Percentiles rank a stretch among this genome's conserved stretches.
Conservation (phyloP, 2,797 vertebrate genomes). For the Erethizon dorsatum region DNA sequence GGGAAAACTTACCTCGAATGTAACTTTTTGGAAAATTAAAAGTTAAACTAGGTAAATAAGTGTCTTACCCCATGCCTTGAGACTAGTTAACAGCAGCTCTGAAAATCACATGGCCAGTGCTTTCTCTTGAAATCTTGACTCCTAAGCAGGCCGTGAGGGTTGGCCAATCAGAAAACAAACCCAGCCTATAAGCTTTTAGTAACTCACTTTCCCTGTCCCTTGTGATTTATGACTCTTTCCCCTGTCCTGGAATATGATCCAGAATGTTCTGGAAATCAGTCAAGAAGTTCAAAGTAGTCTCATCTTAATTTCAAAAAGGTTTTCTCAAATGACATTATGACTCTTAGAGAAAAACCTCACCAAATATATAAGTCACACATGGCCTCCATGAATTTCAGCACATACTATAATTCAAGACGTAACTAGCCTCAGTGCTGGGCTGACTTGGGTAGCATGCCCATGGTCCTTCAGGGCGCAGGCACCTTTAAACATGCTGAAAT, state of each 20-base stretch:
- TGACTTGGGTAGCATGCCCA: neutral
- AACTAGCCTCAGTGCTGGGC: neutral
- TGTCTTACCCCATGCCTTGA: constrained; percentile 9
- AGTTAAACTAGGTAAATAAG: constrained; percentile 72
- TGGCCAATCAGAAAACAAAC: neutral
- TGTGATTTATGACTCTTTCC: neutral
- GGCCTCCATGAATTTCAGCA: neutral
- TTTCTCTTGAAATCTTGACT: neutral
- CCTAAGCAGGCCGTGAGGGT: neutral
- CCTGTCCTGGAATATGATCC: neutral
- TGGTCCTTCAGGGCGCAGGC: neutral
- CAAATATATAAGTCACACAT: neutral
- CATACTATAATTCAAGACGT: neutral
- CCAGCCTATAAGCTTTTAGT: neutral
- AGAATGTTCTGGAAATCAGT: neutral
- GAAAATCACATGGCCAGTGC: neutral
- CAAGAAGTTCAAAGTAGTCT: neutral
- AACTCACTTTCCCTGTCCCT: neutral
- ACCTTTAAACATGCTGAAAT: neutral
- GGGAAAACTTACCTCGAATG: neutral
- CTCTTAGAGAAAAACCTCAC: neutral
- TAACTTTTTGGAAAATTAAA: constrained; percentile 65
- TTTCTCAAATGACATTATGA: constrained; percentile 25
- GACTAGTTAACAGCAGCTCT: neutral
- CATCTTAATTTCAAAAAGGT: constrained; percentile 53